A percentile compares a stretch with the other conserved stretches of the same genome.
Conservation (phyloP, 2,888 invertebrate genomes). For the Amphipoea oculea region DNA sequence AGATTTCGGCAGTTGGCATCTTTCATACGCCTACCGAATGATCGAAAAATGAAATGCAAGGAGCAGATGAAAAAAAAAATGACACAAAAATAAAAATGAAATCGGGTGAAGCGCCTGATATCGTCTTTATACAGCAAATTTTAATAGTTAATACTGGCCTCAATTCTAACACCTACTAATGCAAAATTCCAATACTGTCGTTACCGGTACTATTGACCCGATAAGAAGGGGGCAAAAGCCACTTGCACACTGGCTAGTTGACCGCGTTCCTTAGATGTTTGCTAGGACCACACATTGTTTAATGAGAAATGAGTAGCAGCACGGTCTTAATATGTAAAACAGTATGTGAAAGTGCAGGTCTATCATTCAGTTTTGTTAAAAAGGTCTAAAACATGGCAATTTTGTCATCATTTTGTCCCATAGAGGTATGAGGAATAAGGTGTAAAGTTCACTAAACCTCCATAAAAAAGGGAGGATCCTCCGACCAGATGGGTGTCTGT, state of each 20-base stretch:
- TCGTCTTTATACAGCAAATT: background rate
- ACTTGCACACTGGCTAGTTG: constrained; percentile 9
- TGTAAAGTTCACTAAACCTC: no score
- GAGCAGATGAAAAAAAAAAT: background rate
- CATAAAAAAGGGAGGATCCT: no score
- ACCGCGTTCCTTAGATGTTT: constrained; percentile 7
- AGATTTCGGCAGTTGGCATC: background rate
- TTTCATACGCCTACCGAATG: background rate
- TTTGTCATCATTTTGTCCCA: background rate
- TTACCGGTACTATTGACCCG: constrained; percentile 10
- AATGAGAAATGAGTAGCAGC: background rate
- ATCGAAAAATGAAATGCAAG: background rate
- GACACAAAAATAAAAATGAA: no score
- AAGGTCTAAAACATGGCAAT: background rate
- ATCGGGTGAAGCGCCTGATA: background rate
- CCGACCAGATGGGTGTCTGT: no score
- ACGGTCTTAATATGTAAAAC: background rate
- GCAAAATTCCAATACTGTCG: constrained; percentile 7
- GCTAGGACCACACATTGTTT: background rate
- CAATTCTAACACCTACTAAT: constrained; percentile 6
- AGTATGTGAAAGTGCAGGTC: no score
- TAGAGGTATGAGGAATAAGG: no score
- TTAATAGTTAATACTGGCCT: background rate
- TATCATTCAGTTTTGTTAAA: background rate
- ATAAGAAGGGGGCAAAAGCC: constrained; percentile 13